Percentiles rank a stretch among this genome's conserved stretches.
Evolutionary conservation across 2,888 invertebrate species (phyloP).

Genomic region (Hydraecia micacea): DNA sequence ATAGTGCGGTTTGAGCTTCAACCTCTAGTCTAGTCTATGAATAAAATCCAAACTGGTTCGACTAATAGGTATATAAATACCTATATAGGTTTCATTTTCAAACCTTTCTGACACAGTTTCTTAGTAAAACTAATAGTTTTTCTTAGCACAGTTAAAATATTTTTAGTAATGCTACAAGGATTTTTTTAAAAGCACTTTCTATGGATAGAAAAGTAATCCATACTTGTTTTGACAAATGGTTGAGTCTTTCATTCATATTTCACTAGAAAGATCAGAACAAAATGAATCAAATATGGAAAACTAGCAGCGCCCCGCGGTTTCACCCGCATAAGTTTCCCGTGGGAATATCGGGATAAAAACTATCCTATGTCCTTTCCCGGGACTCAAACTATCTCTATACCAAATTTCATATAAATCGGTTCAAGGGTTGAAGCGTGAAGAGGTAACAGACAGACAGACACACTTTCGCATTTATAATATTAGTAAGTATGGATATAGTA

Average conservation of each 20-base stretch:
- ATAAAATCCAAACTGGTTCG: slow-evolving; percentile 49
- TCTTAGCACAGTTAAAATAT: not conserved
- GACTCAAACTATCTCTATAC: too few relatives aligned
- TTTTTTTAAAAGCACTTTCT: not conserved
- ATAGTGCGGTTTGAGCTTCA: slow-evolving; percentile 41
- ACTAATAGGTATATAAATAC: slow-evolving; percentile 13
- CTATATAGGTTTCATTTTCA: slow-evolving; percentile 22
- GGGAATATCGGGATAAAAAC: too few relatives aligned
- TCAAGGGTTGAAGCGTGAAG: too few relatives aligned
- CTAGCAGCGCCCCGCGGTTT: too few relatives aligned
- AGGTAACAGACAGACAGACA: too few relatives aligned
- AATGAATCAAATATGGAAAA: not conserved
- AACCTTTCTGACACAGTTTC: not conserved
- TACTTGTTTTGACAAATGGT: not conserved
- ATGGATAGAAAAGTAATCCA: not conserved
- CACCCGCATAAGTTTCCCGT: too few relatives aligned
- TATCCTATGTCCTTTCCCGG: too few relatives aligned
- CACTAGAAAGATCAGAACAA: not conserved
- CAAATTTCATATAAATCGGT: too few relatives aligned
- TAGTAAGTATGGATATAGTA: too few relatives aligned
- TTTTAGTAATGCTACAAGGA: not conserved
- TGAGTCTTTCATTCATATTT: not conserved
- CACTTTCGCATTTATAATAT: too few relatives aligned
- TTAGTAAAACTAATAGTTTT: not conserved
- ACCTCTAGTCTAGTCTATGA: slow-evolving; percentile 40